Base-by-base conservation (phyloP, 2,888 invertebrate species). In the Synanthedon formicaeformis region DNA sequence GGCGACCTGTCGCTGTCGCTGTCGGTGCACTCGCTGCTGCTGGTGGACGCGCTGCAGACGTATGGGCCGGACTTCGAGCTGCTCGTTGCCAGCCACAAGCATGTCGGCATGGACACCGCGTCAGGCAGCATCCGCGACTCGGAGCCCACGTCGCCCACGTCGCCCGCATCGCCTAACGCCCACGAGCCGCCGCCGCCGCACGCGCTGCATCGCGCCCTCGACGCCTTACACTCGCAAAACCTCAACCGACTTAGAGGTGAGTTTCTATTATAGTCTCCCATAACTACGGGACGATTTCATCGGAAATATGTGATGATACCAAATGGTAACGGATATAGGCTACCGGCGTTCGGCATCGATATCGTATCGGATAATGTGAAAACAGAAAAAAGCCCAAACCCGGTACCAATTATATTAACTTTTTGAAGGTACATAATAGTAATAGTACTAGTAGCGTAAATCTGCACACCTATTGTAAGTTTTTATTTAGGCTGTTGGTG, bases 31-130 rank as follows among this genome's bases (percentile, higher is more conserved):
- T 96, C 97, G 65, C 88, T 98, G 62, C 88, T 98, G 54, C 83
- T 98, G 53, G 98, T 96, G 3, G 98, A 98, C 86, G 98, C 98
- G 51, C 89, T 98, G 74, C 98, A 98, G 83, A 96, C 96, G 13
- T 96, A 95, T 78, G 98, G 98, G 0, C 94, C 94, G 0, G 98
- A 98, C 88, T 98, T 97, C 85, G 98, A 98, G 77, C 88, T 98
- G 52, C 89, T 98, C 8, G 92, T 97, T 13, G 98, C 98, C 34
- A 97, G 97, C 74, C 98, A 98, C 79, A 95, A 95, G 70, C 96
- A 97, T 78, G 94, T 98, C 23, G 94, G 96, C 4, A 95, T 98
- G 94, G 97, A 98, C 83, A 96, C 95, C 56, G 91, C 94, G 59
- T 97, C 97, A 58, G 97, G 98, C 53, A 96, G 96, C 77, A 90